Conservation (phyloP, 1,140 invertebrate genomes). For the Halictus rubicundus region DNA sequence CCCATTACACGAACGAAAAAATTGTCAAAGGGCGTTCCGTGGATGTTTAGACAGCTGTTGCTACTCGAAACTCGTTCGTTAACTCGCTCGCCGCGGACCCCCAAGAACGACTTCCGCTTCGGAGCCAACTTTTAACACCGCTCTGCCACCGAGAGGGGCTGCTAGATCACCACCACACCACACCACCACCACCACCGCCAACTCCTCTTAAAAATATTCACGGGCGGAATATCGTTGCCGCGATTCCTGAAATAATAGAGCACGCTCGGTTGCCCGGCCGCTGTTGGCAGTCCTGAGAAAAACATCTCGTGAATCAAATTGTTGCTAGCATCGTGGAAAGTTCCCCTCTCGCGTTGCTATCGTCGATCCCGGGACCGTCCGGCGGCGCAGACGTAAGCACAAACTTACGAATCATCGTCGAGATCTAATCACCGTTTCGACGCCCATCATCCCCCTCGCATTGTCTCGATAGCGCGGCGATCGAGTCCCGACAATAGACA, state of each 20-base stretch:
- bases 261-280: neutral
- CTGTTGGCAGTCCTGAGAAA: neutral
- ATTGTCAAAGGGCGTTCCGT: slow-evolving; percentile 48
- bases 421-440: slow-evolving; percentile 44
- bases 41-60: slow-evolving; percentile 65
- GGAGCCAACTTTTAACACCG: slow-evolving; percentile 20
- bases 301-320: slow-evolving; percentile 10
- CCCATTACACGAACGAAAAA: slow-evolving; percentile 52
- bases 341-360: neutral
- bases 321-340: slow-evolving; percentile 4
- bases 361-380: neutral
- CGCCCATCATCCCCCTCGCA: slow-evolving; percentile 6
- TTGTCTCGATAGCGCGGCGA: slow-evolving; percentile 40
- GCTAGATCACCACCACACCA: too few relatives aligned
- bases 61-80: slow-evolving; percentile 65
- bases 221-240: neutral
- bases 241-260: slow-evolving; percentile 1
- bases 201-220: slow-evolving; percentile 33
- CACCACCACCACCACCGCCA: neutral
- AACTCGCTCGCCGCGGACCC: slow-evolving; percentile 39
- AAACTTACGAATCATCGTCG: slow-evolving; percentile 9
- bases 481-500: slow-evolving; percentile 41
- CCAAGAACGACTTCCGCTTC: slow-evolving; percentile 57
- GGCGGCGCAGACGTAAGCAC: slow-evolving; percentile 6
- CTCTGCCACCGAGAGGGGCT: slow-evolving; percentile 10